Evolutionary conservation across 2,113 vertebrate genomes (phyloP).

Genomic region (Axis porcinus): DNA sequence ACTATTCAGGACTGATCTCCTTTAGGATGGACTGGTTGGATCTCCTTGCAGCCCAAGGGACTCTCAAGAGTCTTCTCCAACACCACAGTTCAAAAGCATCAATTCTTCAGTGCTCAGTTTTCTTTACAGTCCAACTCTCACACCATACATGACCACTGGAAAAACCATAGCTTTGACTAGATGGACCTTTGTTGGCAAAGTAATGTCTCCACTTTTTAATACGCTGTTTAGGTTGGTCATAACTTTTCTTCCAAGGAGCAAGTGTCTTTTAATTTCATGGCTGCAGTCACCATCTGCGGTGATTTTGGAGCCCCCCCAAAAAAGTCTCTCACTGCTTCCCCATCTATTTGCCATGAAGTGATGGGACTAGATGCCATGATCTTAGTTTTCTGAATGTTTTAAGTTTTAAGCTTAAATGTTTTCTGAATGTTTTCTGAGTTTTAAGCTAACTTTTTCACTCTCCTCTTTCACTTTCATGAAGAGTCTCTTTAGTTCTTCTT

Average conservation of each 20-base stretch:
- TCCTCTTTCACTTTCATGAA: background rate
- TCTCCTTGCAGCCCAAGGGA: background rate
- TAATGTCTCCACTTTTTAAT: background rate
- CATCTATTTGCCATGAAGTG: background rate
- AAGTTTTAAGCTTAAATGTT: background rate
- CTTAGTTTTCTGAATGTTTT: background rate
- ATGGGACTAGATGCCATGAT: fast-evolving
- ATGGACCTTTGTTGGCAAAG: background rate
- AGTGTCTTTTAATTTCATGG: background rate
- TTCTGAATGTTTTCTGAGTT: background rate
- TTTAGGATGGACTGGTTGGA: background rate
- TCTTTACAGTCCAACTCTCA: background rate
- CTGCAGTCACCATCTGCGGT: background rate
- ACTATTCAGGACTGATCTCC: background rate
- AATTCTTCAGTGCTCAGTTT: fast-evolving
- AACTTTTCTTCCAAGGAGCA: background rate
- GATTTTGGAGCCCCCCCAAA: fast-evolving
- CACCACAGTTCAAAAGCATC: background rate
- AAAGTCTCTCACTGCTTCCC: background rate
- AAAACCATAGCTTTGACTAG: background rate
- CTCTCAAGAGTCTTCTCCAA: background rate
- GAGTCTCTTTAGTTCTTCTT: background rate
- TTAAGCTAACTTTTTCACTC: background rate
- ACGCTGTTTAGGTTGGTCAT: fast-evolving
- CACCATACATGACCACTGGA: background rate